Base-by-base conservation (phyloP, 2,888 invertebrate genomes). In the Euzophera pinguis region DNA sequence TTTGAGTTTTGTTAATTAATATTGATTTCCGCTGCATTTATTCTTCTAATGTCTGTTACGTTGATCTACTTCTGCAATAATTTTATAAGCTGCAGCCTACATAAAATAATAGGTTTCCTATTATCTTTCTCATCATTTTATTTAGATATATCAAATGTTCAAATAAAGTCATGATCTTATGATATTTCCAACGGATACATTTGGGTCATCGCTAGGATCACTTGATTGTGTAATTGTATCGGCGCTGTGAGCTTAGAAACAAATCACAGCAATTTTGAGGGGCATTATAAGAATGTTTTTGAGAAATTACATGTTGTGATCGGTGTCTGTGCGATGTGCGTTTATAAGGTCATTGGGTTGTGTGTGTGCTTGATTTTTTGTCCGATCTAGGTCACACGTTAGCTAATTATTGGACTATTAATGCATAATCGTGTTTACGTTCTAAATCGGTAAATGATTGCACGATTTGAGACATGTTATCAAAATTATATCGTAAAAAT, bases 201-300 rank as follows among this genome's bases (percentile, higher is more conserved):
- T 51, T 35, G 37, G 43, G 43, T 51, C 51, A 51, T 27, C 35
- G 22, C 51, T 73, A 77, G 80, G 81, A 85, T 77, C 77, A 78
- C 81, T 78, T 68, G 73, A 65, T 73, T 74, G 78, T 81, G 84
- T 84, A 84, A 84, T 82, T 81, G 77, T 49, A 56, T 56, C 58
- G 54, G 53, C 73, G 75, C 73, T 71, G 73, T 71, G 73, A 78
- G 70, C 72, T 74, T 73, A 78, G 63, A 75, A 76, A 75, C 80
- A 79, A 84, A 86, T 84, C 80, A 84, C 77, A 78, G 84, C 81
- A 82, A 87, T 88, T 81, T 81, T 69, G 76, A 76, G 69, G 64
- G 65, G 74, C 78, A 78, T 81, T 81, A 83, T 78, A 78, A 79
- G 75, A 78, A 75, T 77, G 82, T 84, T 84, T 84, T 85, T 77